These are phyloP conservation scores for Nyctereutes procyonoides DNA, from an alignment of 2,113 vertebrate genomes.

Conservation along the genomic window DNA sequence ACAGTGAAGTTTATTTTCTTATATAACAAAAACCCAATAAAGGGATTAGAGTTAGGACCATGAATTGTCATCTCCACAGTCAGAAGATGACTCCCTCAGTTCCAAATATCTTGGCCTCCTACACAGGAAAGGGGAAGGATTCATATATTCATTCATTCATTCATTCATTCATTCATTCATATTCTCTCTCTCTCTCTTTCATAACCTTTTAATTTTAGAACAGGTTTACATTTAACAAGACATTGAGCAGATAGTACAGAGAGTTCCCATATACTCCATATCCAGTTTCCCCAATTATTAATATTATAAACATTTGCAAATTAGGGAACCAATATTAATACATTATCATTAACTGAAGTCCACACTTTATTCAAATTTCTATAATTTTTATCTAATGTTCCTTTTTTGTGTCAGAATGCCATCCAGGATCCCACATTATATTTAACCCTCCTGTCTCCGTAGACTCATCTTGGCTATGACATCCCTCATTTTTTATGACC, in stretches of 20 bases:
- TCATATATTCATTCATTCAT: not conserved
- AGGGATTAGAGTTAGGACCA: not conserved
- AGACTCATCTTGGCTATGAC: not conserved
- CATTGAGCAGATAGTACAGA: not conserved
- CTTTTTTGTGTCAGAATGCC: not conserved
- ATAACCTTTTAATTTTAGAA: not conserved
- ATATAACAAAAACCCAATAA: not conserved
- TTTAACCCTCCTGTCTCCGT: not conserved
- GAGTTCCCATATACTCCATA: not conserved
- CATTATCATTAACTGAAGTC: not conserved
- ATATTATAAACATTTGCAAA: not conserved
- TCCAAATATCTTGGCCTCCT: not conserved
- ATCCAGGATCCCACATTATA: not conserved
- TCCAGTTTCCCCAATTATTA: not conserved
- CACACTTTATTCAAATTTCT: not conserved
- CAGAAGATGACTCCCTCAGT: not conserved
- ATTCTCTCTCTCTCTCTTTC: not conserved
- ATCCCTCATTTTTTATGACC: not conserved
- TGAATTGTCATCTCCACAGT: not conserved
- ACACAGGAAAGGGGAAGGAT: not conserved
- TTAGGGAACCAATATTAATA: not conserved
- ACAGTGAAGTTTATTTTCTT: not conserved
- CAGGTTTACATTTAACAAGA: conserved; percentile 2
- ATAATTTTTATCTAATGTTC: not conserved
- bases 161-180: not conserved